Evolutionary conservation across 1,140 invertebrate genomes (phyloP).

Genomic region (Solenopsis invicta): DNA sequence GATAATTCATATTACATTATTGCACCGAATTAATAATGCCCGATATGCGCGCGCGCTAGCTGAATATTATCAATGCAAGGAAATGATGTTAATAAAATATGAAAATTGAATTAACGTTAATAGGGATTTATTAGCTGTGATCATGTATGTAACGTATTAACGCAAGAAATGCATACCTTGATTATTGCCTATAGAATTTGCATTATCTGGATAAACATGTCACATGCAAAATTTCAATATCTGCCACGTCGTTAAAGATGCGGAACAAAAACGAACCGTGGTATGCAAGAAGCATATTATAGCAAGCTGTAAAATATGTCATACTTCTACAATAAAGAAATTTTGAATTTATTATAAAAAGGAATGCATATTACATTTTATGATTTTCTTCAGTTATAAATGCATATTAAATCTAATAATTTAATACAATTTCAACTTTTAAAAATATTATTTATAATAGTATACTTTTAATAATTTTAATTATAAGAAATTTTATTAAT

Average conservation of each 20-base stretch:
- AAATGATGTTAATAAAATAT: constrained; percentile 65
- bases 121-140: constrained; percentile 58
- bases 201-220: constrained; percentile 62
- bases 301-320: not conserved
- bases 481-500: not conserved
- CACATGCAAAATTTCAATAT: constrained; percentile 53
- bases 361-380: not conserved
- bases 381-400: not conserved
- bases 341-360: not conserved
- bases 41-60: constrained; percentile 33
- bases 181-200: constrained; percentile 52
- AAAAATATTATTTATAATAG: not conserved
- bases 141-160: constrained; percentile 39
- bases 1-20: constrained; percentile 61
- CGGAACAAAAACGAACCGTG: not conserved
- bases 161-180: constrained; percentile 42
- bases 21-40: constrained; percentile 55
- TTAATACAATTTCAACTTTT: not conserved
- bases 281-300: not conserved
- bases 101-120: constrained; percentile 64
- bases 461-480: not conserved
- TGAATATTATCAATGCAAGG: constrained; percentile 61
- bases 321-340: not conserved
- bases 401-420: not conserved
- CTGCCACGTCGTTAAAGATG: constrained; percentile 24